phyloP scores from a whole-genome alignment of 1,140 invertebrate genomes.

The Pseudoatta argentina region DNA sequence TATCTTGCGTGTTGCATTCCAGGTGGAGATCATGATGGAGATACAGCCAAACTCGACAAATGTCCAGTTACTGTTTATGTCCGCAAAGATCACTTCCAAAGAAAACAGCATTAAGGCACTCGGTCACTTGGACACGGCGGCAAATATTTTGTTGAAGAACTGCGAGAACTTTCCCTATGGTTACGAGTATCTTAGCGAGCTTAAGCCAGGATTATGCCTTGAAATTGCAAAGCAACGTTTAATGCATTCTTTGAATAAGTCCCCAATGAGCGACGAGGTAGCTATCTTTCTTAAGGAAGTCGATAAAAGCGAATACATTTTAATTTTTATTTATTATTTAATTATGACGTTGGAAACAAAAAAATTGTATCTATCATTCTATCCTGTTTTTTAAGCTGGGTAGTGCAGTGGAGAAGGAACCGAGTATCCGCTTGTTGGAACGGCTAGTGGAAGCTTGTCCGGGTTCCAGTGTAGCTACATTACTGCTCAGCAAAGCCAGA shows the following conservation, averaged over 20 bases:
- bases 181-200: conserved; percentile 90
- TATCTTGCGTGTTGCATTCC: neutral
- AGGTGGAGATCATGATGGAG: conserved; percentile 94
- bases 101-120: conserved; percentile 87
- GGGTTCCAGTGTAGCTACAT: conserved; percentile 91
- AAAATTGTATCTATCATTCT: neutral
- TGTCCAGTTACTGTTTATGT: conserved; percentile 89
- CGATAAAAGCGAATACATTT: neutral
- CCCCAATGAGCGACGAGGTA: conserved; percentile 75
- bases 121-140: conserved; percentile 90
- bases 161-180: conserved; percentile 90
- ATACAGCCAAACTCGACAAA: conserved; percentile 89
- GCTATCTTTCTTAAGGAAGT: conserved; percentile 73
- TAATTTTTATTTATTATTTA: neutral
- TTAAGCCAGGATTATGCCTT: conserved; percentile 95
- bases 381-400: neutral
- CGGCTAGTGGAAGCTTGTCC: conserved; percentile 93
- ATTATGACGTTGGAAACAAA: neutral
- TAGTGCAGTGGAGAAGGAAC: conserved; percentile 81
- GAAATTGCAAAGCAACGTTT: conserved; percentile 93
- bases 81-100: conserved; percentile 89
- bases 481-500: conserved; percentile 92
- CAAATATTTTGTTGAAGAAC: conserved; percentile 89
- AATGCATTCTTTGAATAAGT: conserved; percentile 88
- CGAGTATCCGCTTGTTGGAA: conserved; percentile 90